phyloP scores from a whole-genome alignment of 2,797 vertebrate species.

The Sebastes melanostomus region DNA sequence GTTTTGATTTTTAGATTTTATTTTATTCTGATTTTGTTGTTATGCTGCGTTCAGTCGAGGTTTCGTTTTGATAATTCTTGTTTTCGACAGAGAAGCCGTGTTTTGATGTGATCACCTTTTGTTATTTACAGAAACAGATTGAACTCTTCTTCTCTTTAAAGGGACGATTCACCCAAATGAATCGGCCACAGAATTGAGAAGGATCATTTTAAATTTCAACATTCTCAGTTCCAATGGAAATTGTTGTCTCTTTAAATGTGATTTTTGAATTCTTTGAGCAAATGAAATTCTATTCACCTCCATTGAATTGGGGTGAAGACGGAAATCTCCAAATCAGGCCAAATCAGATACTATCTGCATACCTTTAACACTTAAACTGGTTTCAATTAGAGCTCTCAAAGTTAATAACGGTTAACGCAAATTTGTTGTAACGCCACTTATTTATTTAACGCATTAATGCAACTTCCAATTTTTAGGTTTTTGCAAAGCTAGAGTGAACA shows the following conservation, averaged over 20 bases:
- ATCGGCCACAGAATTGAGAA: not conserved
- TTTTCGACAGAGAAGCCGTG: not conserved
- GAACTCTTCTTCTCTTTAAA: not conserved
- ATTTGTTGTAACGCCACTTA: too few species aligned
- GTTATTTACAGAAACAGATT: not conserved
- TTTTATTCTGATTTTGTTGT: not conserved
- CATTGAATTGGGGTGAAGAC: not conserved
- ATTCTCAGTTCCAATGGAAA: not conserved
- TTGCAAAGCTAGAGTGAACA: too few species aligned
- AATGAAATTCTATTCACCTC: not conserved
- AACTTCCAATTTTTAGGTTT: too few species aligned
- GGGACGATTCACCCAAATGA: fast-evolving
- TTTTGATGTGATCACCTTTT: not conserved
- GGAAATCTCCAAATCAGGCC: not conserved
- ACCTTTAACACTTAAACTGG: not conserved
- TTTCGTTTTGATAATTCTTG: not conserved
- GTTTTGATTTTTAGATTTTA: not conserved
- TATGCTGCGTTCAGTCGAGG: not conserved
- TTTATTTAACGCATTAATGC: too few species aligned
- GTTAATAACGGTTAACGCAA: too few species aligned
- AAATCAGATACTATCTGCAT: not conserved
- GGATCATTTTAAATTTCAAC: not conserved
- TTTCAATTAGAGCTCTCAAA: too few species aligned
- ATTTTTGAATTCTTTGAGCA: not conserved
- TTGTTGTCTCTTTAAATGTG: not conserved